These are phyloP conservation scores for Poeciliopsis occidentalis DNA, from an alignment of 2,113 vertebrate genomes.

Conservation along the genomic window DNA sequence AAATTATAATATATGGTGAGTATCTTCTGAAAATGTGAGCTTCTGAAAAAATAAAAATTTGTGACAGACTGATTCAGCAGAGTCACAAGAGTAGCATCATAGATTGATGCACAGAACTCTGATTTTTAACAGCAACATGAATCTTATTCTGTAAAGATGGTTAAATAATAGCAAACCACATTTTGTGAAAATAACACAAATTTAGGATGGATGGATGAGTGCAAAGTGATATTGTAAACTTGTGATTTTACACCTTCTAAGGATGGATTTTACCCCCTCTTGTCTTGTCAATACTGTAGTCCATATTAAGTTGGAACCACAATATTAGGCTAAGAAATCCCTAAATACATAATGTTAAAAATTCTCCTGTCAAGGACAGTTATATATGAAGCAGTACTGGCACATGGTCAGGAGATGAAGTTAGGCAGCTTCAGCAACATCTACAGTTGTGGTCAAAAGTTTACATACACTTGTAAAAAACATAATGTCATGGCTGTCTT, in stretches of 20 bases:
- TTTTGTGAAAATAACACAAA: neutral
- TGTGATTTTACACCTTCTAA: too few species aligned
- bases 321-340: too few species aligned
- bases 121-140: neutral
- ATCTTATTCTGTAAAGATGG: neutral
- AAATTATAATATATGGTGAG: neutral
- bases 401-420: neutral
- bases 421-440: neutral
- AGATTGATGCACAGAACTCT: neutral
- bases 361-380: too few species aligned
- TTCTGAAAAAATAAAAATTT: neutral
- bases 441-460: too few species aligned
- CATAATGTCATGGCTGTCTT: too few species aligned
- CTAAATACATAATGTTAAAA: too few species aligned
- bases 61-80: neutral
- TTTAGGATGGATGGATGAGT: too few species aligned
- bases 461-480: too few species aligned
- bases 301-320: too few species aligned
- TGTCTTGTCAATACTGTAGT: too few species aligned
- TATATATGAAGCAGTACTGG: neutral
- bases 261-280: too few species aligned
- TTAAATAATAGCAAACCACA: neutral
- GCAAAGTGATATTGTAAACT: too few species aligned
- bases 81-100: neutral
- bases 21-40: neutral